phyloP scores from a whole-genome alignment of 2,797 vertebrate genomes.

The Lepilemur septentrionalis region DNA sequence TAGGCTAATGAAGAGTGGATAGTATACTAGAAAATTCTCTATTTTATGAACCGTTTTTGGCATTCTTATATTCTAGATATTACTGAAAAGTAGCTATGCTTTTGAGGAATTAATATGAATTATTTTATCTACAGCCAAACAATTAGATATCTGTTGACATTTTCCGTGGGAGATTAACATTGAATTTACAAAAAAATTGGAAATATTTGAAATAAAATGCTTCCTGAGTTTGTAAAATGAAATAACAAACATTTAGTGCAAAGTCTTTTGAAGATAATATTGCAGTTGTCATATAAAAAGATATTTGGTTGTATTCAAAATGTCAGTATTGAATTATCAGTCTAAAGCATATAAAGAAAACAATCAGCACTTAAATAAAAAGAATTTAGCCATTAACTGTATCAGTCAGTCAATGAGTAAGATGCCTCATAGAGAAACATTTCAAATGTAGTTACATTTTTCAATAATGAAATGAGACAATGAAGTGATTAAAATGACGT shows the following conservation, averaged over 20 bases:
- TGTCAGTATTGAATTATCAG: constrained; percentile 81
- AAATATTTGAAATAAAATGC: constrained; percentile 81
- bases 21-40: constrained; percentile 77
- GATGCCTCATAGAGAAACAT: not conserved
- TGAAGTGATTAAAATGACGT: constrained; percentile 47
- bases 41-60: constrained; percentile 78
- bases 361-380: constrained; percentile 71
- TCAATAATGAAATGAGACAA: constrained; percentile 11
- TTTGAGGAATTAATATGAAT: constrained; percentile 84
- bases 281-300: constrained; percentile 74
- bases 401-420: constrained; percentile 52
- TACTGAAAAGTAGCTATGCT: constrained; percentile 81
- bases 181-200: constrained; percentile 82
- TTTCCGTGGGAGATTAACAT: constrained; percentile 84
- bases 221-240: constrained; percentile 76
- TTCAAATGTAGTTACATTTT: constrained; percentile 36
- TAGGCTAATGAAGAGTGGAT: constrained; percentile 78
- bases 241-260: constrained; percentile 71
- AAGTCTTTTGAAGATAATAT: constrained; percentile 71
- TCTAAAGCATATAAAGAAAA: constrained; percentile 42
- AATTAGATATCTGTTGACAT: constrained; percentile 86
- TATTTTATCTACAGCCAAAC: constrained; percentile 83
- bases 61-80: constrained; percentile 82
- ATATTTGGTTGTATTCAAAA: constrained; percentile 74
- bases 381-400: constrained; percentile 71